phyloP scores from a whole-genome alignment of 1,140 invertebrate genomes.

The Lasioglossum albipes region DNA sequence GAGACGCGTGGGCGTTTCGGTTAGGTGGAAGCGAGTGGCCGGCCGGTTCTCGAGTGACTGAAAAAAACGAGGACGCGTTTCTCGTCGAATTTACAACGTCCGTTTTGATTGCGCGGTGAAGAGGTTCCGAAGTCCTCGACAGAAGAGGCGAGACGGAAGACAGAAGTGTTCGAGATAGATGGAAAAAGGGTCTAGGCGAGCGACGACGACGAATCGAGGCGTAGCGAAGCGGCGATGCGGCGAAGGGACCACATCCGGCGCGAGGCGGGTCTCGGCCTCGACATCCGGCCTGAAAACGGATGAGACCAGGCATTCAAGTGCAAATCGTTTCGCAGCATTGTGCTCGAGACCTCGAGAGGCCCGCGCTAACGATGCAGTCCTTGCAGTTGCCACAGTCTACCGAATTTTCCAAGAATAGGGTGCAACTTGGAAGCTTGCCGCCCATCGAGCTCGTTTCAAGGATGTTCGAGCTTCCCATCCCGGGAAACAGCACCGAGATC shows the following conservation, averaged over 20 bases:
- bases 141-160: too few species aligned
- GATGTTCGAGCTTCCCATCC: too few species aligned
- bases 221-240: neutral
- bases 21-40: slow-evolving; percentile 11
- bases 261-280: slow-evolving; percentile 41
- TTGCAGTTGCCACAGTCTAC: neutral
- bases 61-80: slow-evolving; percentile 12
- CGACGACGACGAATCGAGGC: too few species aligned
- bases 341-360: slow-evolving; percentile 59
- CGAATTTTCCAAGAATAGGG: neutral
- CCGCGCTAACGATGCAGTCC: slow-evolving; percentile 36
- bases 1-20: slow-evolving; percentile 31
- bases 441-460: neutral
- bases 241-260: slow-evolving; percentile 69
- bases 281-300: slow-evolving; percentile 68
- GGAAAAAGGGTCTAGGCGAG: neutral
- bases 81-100: slow-evolving; percentile 11
- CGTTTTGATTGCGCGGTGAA: slow-evolving; percentile 3
- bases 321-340: slow-evolving; percentile 73
- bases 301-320: slow-evolving; percentile 73
- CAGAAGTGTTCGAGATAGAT: neutral
- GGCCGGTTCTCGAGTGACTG: too few species aligned
- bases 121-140: neutral
- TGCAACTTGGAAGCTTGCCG: neutral
- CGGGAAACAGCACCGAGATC: too few species aligned